Evolutionary conservation across 2,888 invertebrate species (phyloP).

Genomic region (Mechanitis messenoides): DNA sequence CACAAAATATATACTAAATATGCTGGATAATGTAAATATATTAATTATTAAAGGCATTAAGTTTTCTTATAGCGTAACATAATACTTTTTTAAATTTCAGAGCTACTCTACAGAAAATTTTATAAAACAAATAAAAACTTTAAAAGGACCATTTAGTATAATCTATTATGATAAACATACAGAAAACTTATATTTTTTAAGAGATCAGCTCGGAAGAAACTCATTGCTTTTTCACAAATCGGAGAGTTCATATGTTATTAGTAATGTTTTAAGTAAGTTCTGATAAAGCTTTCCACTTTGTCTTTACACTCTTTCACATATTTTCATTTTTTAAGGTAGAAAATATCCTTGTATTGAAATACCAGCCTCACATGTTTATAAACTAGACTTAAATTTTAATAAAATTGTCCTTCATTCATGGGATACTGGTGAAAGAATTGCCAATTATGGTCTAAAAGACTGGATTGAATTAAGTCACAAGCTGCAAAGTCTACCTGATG

Average conservation of each 20-base stretch:
- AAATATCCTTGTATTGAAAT: constrained; percentile 75
- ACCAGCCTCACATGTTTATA: constrained; percentile 79
- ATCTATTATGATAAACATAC: constrained; percentile 81
- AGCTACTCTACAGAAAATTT: constrained; percentile 42
- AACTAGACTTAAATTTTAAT: constrained; percentile 57
- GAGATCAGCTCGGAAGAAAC: constrained; percentile 91
- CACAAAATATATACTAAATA: constrained; percentile 69
- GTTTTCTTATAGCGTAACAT: constrained; percentile 30
- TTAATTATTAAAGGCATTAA: constrained; percentile 21
- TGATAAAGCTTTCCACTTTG: background rate
- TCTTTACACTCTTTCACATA: background rate
- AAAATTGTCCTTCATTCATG: constrained; percentile 51
- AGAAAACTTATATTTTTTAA: constrained; percentile 83
- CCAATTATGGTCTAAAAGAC: constrained; percentile 39
- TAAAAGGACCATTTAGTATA: constrained; percentile 91
- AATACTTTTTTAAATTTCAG: constrained; percentile 34
- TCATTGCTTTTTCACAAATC: constrained; percentile 82
- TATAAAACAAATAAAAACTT: constrained; percentile 65
- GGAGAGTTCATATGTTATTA: constrained; percentile 56
- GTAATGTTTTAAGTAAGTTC: constrained; percentile 72
- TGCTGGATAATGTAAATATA: constrained; percentile 37
- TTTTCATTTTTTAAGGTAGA: constrained; percentile 43
- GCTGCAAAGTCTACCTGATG: constrained; percentile 55
- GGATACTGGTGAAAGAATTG: constrained; percentile 39
- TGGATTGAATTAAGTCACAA: constrained; percentile 49